These are phyloP conservation scores for Gallinago jamesoni DNA, from an alignment of 2,113 vertebrate species.

Conservation along the genomic window DNA sequence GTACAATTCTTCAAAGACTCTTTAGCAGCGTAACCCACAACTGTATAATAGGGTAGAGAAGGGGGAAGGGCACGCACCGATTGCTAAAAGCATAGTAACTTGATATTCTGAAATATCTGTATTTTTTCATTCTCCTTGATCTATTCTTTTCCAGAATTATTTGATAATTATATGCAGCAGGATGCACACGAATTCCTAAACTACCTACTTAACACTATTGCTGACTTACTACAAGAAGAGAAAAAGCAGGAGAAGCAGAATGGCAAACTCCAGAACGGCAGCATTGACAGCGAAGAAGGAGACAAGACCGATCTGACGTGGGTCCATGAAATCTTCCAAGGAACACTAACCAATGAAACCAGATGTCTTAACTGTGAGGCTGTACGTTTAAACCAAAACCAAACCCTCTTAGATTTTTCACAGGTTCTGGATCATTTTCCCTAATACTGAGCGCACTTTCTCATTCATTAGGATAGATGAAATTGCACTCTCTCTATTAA, in stretches of 20 bases:
- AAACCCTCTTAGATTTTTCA: conserved; percentile 22
- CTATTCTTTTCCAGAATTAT: conserved; percentile 79
- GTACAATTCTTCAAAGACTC: background rate
- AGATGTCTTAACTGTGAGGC: conserved; percentile 95
- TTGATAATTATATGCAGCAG: conserved; percentile 96
- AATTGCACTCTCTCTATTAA: conserved; percentile 59
- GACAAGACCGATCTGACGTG: conserved; percentile 88
- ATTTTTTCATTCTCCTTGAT: background rate
- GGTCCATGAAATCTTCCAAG: conserved; percentile 96
- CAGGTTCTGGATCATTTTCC: conserved; percentile 6
- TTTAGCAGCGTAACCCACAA: background rate
- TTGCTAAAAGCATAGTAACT: background rate
- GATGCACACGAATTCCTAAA: conserved; percentile 93
- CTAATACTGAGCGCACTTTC: conserved; percentile 15
- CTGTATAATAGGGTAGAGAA: background rate
- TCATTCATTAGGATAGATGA: conserved; percentile 58
- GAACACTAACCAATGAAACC: conserved; percentile 93
- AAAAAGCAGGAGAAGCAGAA: conserved; percentile 79
- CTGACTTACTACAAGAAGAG: conserved; percentile 85
- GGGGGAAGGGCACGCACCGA: background rate
- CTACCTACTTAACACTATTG: conserved; percentile 94
- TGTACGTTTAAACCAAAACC: conserved; percentile 74
- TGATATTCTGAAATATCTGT: background rate
- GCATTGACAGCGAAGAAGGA: conserved; percentile 78
- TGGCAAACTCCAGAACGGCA: conserved; percentile 73